Base-by-base conservation (phyloP, 2,888 invertebrate species). In the Tricholauxania praeusta region DNA sequence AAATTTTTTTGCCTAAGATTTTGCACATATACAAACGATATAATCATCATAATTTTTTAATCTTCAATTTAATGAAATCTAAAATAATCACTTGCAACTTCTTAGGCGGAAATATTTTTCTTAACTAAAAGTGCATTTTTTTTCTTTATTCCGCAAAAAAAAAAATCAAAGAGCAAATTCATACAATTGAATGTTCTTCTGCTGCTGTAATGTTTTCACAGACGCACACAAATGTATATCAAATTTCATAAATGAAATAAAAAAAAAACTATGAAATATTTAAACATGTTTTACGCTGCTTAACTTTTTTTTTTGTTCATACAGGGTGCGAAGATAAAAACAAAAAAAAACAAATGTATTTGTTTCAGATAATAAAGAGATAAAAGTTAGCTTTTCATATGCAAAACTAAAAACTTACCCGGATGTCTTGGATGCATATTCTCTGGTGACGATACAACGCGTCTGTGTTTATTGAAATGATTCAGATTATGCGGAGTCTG, bases 391-490 rank as follows among this genome's bases (percentile, higher is more conserved):
- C 39, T 39, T 6, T 39, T 51, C 12, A 22, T 22, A 19, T 57
- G 39, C 12, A 47, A 62, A 12, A 47, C 47, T 19, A 57, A 17
- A 28, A 52, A 71, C 79, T 80, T 80, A 87, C 86, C 86, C 63
- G 86, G 82, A 79, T 86, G 84, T 65, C 85, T 80, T 57, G 84
- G 83, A 79, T 87, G 86, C 81, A 87, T 83, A 74, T 87, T 86
- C 49, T 87, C 87, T 19, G 87, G 87, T n/a, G 88, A 87, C 48
- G 88, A 88, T 12, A 86, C 87, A 28, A 86, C 86, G 12, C 87
- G 85, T 70, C 87, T 80, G 77, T 87, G 88, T 73, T 87, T 83
- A 70, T 78, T 86, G 75, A 87, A 82, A 75, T 87, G 83, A 74
- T 79, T 84, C 75, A 84, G 69, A 75, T 80, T 81, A 69, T 84